Percentiles rank a stretch among this genome's conserved stretches.
Evolutionary conservation across 2,797 vertebrate genomes (phyloP).

Genomic region (Halcyon leucocephala): DNA sequence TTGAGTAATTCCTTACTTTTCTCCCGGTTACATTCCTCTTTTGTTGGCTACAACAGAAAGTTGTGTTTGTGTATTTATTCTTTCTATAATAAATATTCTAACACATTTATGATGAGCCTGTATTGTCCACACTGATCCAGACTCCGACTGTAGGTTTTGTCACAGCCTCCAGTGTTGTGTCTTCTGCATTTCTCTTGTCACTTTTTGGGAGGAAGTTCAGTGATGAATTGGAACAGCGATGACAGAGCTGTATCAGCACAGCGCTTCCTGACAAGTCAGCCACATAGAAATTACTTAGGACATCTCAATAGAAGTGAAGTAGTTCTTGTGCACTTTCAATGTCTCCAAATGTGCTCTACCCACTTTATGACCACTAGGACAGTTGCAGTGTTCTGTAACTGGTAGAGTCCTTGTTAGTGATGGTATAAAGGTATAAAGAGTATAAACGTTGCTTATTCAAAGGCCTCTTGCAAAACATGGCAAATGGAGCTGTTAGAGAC

Average conservation of each 20-base stretch:
- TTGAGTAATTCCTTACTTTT: not conserved
- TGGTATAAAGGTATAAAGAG: not conserved
- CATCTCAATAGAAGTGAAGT: not conserved
- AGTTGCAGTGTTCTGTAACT: not conserved
- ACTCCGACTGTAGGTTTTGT: not conserved
- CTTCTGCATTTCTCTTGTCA: not conserved
- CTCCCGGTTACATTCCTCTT: not conserved
- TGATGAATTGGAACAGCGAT: not conserved
- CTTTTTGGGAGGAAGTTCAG: not conserved
- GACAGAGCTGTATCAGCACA: not conserved
- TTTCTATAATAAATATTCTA: not conserved
- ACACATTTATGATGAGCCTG: not conserved
- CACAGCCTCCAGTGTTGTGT: not conserved
- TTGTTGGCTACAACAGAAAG: not conserved
- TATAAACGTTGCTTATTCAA: not conserved
- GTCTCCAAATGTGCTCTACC: not conserved
- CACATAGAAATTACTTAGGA: not conserved
- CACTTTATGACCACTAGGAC: not conserved
- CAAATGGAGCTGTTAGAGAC: not conserved
- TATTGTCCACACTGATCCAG: not conserved
- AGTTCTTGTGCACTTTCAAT: not conserved
- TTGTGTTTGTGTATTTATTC: not conserved
- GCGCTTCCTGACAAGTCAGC: not conserved
- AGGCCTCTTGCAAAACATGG: not conserved
- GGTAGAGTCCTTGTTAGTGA: not conserved